phyloP scores from a whole-genome alignment of 2,888 invertebrate genomes.

The Nasonovia ribisnigri region DNA sequence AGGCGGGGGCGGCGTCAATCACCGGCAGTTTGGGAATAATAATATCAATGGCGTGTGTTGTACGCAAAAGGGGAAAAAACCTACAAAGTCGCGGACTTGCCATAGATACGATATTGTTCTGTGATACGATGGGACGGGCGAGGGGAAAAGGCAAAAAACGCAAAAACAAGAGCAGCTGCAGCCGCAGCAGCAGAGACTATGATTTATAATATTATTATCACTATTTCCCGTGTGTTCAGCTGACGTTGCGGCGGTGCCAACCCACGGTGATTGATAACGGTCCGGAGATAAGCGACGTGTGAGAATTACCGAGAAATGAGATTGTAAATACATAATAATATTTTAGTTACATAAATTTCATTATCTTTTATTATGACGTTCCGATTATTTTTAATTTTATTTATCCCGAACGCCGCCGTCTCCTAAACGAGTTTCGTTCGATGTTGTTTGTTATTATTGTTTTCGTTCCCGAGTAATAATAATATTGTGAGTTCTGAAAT shows the following conservation, averaged over 20 bases:
- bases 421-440: background rate
- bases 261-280: background rate
- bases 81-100: background rate
- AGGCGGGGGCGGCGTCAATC: background rate
- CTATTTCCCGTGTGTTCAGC: background rate
- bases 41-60: background rate
- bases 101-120: too few relatives aligned
- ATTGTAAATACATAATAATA: background rate
- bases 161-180: background rate
- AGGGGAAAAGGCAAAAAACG: background rate
- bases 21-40: constrained; percentile 21
- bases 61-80: background rate
- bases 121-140: background rate
- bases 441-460: background rate
- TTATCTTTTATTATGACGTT: constrained; percentile 6
- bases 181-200: background rate
- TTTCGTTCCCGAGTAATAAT: background rate
- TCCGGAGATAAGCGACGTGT: background rate
- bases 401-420: background rate
- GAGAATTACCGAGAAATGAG: background rate
- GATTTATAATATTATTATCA: background rate
- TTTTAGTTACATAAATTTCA: background rate
- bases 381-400: background rate
- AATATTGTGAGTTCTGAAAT: background rate
- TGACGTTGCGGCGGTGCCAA: constrained; percentile 39